A percentile compares a stretch with the other conserved stretches of the same genome.
phyloP scores from a whole-genome alignment of 2,888 invertebrate genomes.

The Frankliniella fusca region DNA sequence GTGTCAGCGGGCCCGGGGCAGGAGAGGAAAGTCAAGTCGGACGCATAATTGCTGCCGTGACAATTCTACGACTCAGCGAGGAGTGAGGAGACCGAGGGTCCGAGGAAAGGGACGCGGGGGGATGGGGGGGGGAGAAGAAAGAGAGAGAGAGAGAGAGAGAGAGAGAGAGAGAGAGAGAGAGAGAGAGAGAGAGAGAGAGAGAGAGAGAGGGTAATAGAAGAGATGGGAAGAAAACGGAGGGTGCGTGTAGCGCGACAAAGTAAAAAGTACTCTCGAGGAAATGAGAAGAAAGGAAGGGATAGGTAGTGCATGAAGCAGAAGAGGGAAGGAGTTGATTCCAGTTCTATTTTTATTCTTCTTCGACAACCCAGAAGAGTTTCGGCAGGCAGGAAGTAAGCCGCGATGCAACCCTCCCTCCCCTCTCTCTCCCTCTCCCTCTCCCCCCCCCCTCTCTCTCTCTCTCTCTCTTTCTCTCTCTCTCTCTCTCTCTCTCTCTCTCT shows the following conservation, averaged over 20 bases:
- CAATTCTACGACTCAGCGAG: too few species aligned
- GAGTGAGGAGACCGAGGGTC: not conserved
- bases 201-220: constrained; percentile 32
- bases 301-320: constrained; percentile 33
- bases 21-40: too few species aligned
- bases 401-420: too few species aligned
- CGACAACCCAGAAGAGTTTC: not conserved
- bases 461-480: too few species aligned
- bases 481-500: too few species aligned
- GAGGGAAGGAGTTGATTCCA: constrained; percentile 31
- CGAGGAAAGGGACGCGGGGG: not conserved
- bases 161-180: constrained; percentile 35
- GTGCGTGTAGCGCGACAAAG: too few species aligned
- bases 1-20: too few species aligned
- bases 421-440: too few species aligned
- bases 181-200: not conserved
- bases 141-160: not conserved
- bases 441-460: too few species aligned
- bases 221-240: constrained; percentile 35
- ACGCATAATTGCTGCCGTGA: too few species aligned
- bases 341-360: not conserved
- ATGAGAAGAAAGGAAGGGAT: constrained; percentile 35
- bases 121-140: not conserved
- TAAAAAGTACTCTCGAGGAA: constrained; percentile 34
- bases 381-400: not conserved